phyloP scores from a whole-genome alignment of 1,140 invertebrate species.

The Apis florea region DNA sequence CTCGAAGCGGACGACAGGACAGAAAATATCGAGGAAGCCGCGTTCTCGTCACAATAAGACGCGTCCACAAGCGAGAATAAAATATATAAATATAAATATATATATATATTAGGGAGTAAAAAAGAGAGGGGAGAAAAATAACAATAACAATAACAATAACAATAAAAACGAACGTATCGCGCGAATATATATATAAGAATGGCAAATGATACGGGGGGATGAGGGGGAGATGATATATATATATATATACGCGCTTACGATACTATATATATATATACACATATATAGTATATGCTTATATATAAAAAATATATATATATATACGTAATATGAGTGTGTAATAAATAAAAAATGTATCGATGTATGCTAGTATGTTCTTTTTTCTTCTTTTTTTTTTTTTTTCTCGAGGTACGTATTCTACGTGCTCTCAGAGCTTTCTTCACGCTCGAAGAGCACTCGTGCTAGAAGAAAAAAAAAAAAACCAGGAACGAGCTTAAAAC shows the following conservation, averaged over 20 bases:
- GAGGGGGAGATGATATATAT: conserved; percentile 19
- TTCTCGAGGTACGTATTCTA: background rate
- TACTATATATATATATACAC: background rate
- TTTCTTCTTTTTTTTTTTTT: too few species aligned
- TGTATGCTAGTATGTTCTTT: too few species aligned
- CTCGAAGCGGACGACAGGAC: conserved; percentile 61
- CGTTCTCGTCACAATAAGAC: conserved; percentile 50
- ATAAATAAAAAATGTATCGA: too few species aligned
- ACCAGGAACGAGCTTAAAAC: conserved; percentile 54
- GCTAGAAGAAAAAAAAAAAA: conserved; percentile 49
- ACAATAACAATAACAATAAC: too few species aligned
- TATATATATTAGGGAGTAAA: too few species aligned
- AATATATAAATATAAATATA: conserved; percentile 40
- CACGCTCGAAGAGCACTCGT: conserved; percentile 38
- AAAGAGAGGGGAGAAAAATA: too few species aligned
- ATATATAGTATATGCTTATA: conserved; percentile 15
- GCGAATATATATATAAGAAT: too few species aligned
- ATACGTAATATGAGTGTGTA: too few species aligned
- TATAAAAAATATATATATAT: too few species aligned
- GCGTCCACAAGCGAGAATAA: conserved; percentile 53
- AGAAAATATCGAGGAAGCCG: conserved; percentile 49
- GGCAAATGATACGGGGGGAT: too few species aligned
- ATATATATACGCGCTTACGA: background rate
- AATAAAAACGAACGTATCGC: too few species aligned
- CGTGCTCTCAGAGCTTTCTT: conserved; percentile 31